phyloP scores from a whole-genome alignment of 2,888 invertebrate species.

The Himalopsyche japonica region DNA sequence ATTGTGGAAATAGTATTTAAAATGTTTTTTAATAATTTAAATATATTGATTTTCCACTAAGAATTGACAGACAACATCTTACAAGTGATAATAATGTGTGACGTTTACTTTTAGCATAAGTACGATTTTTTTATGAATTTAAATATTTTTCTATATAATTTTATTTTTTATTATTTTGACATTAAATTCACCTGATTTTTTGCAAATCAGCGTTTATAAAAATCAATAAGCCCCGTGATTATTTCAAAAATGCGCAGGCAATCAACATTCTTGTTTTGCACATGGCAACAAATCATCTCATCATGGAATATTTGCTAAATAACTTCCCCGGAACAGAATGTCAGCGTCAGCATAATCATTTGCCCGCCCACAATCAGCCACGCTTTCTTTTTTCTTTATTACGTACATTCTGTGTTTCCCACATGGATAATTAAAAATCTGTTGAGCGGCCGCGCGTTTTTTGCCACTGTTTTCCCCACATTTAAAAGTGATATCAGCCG shows the following conservation, averaged over 20 bases:
- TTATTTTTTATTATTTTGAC: too few relatives aligned
- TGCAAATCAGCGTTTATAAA: neutral
- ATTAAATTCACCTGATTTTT: too few relatives aligned
- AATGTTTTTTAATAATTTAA: too few relatives aligned
- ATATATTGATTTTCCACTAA: too few relatives aligned
- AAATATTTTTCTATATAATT: too few relatives aligned
- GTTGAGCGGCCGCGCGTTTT: neutral
- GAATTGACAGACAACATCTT: too few relatives aligned
- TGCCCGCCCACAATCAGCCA: neutral
- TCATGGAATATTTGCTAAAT: neutral
- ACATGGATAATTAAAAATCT: neutral
- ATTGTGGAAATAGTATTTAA: too few relatives aligned
- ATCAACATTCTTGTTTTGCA: neutral
- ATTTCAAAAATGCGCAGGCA: neutral
- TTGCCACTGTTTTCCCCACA: neutral
- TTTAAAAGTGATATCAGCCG: neutral
- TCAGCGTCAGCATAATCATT: neutral
- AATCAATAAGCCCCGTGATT: neutral
- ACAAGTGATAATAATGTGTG: too few relatives aligned
- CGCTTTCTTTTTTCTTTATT: neutral
- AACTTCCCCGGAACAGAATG: neutral
- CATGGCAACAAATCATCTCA: neutral
- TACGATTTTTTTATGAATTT: too few relatives aligned
- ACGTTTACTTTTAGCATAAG: too few relatives aligned
- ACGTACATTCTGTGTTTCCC: neutral